Conservation (phyloP, 1,140 invertebrate species). For the Brachionus koreanus region DNA sequence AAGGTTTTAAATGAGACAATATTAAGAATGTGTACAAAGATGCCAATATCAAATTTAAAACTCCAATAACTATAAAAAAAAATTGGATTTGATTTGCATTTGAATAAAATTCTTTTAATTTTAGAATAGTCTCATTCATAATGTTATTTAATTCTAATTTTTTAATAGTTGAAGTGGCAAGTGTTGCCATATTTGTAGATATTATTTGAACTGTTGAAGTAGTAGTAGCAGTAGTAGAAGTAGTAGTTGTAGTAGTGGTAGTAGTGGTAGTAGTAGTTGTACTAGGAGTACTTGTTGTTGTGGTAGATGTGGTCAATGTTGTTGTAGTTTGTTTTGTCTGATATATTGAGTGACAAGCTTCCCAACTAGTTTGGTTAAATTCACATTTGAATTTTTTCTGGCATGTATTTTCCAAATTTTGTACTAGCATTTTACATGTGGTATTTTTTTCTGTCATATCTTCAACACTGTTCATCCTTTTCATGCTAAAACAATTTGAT, state of each 20-base stretch:
- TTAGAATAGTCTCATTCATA: neutral
- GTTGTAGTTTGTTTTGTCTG: neutral
- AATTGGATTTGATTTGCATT: neutral
- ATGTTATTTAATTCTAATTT: neutral
- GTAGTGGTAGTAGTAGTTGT: neutral
- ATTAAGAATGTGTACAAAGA: constrained; percentile 1
- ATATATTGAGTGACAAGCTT: neutral
- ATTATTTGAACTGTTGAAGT: neutral
- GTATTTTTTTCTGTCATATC: neutral
- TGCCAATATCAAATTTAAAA: neutral
- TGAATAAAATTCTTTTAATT: constrained; percentile 35
- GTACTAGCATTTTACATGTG: neutral
- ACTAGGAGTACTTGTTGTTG: neutral
- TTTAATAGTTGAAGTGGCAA: neutral
- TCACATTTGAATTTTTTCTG: neutral
- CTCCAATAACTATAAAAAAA: neutral
- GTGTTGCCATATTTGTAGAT: neutral
- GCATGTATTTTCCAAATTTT: neutral
- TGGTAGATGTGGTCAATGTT: neutral
- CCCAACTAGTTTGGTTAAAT: neutral
- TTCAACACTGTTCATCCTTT: neutral
- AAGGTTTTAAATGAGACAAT: neutral
- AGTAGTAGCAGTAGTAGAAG: neutral
- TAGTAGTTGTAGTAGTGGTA: neutral
- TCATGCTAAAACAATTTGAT: neutral